Conservation (phyloP, 2,113 vertebrate species). For the Urocitellus parryii region DNA sequence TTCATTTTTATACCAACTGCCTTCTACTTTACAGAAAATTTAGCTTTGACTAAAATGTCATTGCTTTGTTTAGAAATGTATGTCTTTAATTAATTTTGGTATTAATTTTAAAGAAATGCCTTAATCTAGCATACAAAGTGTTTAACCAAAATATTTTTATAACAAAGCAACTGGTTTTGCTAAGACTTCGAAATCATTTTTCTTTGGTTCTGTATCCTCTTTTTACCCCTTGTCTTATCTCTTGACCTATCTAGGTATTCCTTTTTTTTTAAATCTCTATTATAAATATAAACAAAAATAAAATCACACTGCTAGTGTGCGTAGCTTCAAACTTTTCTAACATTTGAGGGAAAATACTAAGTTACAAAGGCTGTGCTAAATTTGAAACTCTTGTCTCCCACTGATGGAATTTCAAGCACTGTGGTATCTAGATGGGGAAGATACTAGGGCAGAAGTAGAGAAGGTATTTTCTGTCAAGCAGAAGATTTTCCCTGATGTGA, state of each 20-base stretch:
- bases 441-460: background rate
- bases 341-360: background rate
- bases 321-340: constrained; percentile 14
- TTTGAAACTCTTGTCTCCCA: constrained; percentile 21
- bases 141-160: constrained; percentile 57
- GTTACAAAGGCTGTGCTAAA: constrained; percentile 38
- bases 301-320: background rate
- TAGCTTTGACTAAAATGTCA: constrained; percentile 21
- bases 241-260: constrained; percentile 23
- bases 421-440: background rate
- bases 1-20: constrained; percentile 42
- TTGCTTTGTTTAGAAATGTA: constrained; percentile 62
- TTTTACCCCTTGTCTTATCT: constrained; percentile 27
- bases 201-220: background rate
- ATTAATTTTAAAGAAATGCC: constrained; percentile 65
- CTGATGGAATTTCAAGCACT: background rate
- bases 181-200: constrained; percentile 58
- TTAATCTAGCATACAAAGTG: background rate
- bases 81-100: constrained; percentile 28
- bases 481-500: constrained; percentile 24
- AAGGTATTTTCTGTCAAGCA: background rate
- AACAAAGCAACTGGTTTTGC: constrained; percentile 56
- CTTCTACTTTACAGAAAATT: constrained; percentile 61
- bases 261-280: constrained; percentile 46
- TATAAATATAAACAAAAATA: constrained; percentile 38